Percentiles rank a stretch among this genome's conserved stretches.
Conservation (phyloP, 2,888 invertebrate species). For the Cataglyphis livida region DNA sequence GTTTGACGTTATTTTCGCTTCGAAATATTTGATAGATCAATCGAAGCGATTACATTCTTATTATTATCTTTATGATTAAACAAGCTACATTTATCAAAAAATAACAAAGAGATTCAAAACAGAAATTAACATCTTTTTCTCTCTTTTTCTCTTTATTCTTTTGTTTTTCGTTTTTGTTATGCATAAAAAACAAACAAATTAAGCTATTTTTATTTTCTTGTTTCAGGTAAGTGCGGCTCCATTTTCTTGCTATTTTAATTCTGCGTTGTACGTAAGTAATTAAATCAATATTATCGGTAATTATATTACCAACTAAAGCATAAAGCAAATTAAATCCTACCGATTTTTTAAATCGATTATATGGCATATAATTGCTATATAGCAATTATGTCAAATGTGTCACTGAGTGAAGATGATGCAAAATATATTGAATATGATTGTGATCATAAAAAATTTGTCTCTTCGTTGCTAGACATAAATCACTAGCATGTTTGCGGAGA, state of each 20-base stretch:
- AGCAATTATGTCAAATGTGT: neutral
- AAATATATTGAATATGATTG: neutral
- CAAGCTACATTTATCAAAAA: neutral
- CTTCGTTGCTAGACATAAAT: neutral
- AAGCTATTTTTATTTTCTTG: conserved; percentile 44
- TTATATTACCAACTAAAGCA: neutral
- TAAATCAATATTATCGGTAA: neutral
- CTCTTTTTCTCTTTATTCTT: neutral
- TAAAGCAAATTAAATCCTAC: neutral
- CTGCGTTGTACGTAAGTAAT: conserved; percentile 59
- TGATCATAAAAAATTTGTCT: neutral
- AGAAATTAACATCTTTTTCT: neutral
- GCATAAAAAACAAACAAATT: neutral
- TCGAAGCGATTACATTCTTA: neutral
- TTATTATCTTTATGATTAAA: neutral
- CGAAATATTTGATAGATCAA: neutral
- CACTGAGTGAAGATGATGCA: neutral
- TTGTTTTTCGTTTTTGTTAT: neutral
- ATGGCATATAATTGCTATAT: too few species aligned
- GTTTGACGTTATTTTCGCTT: neutral
- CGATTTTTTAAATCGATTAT: neutral
- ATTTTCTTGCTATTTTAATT: neutral
- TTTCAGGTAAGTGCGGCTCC: conserved; percentile 68
- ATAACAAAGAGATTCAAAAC: neutral
- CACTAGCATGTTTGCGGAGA: neutral